Conservation (phyloP, 2,113 vertebrate species). For the Odocoileus hemionus region DNA sequence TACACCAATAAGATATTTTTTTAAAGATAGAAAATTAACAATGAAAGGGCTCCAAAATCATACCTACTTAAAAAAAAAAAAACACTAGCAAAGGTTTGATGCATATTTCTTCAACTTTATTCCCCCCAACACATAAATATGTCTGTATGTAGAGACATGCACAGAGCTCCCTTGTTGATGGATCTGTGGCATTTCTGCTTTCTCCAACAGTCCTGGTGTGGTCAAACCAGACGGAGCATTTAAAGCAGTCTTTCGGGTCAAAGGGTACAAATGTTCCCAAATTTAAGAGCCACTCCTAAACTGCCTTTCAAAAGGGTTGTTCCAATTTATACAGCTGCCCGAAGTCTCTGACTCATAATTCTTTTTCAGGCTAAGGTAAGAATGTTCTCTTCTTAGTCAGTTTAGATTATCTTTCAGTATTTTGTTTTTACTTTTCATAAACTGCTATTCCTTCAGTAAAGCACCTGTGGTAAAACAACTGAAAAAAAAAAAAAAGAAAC, state of each 20-base stretch:
- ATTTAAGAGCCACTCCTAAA: neutral
- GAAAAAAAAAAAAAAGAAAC: neutral
- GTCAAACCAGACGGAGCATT: neutral
- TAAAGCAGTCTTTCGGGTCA: neutral
- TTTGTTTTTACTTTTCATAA: neutral
- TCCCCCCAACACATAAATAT: neutral
- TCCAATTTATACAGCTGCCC: neutral
- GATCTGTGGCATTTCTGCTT: neutral
- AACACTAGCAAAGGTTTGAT: neutral
- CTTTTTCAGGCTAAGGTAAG: neutral
- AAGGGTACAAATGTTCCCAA: neutral
- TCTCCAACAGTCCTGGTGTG: neutral
- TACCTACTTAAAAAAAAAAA: conserved; percentile 19
- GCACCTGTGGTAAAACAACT: neutral
- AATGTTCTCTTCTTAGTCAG: neutral
- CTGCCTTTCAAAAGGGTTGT: neutral
- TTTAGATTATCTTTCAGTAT: neutral
- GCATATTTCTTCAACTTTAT: neutral
- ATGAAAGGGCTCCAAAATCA: neutral
- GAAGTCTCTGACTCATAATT: neutral
- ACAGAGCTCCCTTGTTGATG: neutral
- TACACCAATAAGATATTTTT: fast-evolving
- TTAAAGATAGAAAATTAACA: neutral
- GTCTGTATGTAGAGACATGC: neutral
- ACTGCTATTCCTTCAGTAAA: conserved; percentile 1